Evolutionary conservation across 2,888 invertebrate species (phyloP).

Genomic region (Melanotus villosus): DNA sequence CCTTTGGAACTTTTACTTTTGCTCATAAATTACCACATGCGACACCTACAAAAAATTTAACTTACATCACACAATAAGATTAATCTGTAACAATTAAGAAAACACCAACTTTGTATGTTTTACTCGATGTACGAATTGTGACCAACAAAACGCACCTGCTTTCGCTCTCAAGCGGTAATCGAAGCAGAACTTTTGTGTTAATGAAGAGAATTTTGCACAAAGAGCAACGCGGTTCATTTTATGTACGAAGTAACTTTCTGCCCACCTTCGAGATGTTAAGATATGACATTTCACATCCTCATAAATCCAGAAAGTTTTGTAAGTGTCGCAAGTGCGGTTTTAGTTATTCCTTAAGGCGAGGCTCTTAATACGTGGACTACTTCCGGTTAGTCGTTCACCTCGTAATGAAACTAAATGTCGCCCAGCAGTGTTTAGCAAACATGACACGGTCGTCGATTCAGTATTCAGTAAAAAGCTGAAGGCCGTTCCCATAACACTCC

Average conservation of each 20-base stretch:
- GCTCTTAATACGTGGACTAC: not conserved
- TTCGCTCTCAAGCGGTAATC: not conserved
- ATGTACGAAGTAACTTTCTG: too few species aligned
- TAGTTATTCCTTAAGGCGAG: too few species aligned
- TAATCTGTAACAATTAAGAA: too few species aligned
- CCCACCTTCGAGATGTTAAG: too few species aligned
- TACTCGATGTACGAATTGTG: not conserved
- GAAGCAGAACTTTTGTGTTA: constrained; percentile 11
- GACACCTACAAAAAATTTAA: too few species aligned
- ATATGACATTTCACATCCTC: too few species aligned
- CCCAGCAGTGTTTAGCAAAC: constrained; percentile 22
- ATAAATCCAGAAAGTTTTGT: too few species aligned
- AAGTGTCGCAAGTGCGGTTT: too few species aligned
- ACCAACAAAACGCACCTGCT: constrained; percentile 3
- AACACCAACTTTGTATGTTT: not conserved
- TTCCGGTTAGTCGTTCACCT: constrained; percentile 25
- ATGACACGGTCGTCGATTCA: constrained; percentile 17
- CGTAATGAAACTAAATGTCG: constrained; percentile 28
- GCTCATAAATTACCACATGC: too few species aligned
- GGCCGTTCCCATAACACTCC: constrained; percentile 50
- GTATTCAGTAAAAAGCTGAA: constrained; percentile 46
- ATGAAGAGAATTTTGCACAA: not conserved
- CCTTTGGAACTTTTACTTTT: too few species aligned
- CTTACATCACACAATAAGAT: too few species aligned
- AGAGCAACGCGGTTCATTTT: not conserved